Base-by-base conservation (phyloP, 2,113 vertebrate genomes). In the Tachycineta bicolor region DNA sequence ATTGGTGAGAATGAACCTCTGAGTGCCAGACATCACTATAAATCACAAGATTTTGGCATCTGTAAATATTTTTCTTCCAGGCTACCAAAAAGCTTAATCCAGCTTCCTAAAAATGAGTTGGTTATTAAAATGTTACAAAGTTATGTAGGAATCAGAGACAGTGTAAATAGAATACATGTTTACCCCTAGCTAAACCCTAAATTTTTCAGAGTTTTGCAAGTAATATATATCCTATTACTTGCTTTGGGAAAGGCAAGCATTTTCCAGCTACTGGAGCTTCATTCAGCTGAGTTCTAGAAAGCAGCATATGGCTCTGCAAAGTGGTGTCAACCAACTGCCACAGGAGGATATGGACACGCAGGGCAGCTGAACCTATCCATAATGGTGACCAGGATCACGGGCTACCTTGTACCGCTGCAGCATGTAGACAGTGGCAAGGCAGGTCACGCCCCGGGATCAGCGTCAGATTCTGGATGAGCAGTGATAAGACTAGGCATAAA, bases 371-470 rank as follows among this genome's bases (percentile, higher is more conserved):
- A 10, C 11, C 47, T 9, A 9, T 60, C 37, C 26, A 5, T 41
- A 19, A 29, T 26, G 49, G 26, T 47, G 16, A 14, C 12, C 18
- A 23, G 28, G 4, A 22, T 39, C 13, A 26, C 18, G 2, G 0
- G 11, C 6, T 70, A 15, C 15, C 19, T 22, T 0, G 0, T 41
- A 64, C 44, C 2, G 5, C 22, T 41, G 26, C 7, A 3, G 8
- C 19, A 28, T 1, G 0, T 49, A 25, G 23, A 8, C 16, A 37
- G 28, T 15, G 60, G 46, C 1, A 4, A 60, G 17, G 4, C 14
- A 81, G 9, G 5, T 49, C 44, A 46, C 18, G 20, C 6, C 3
- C 10, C 7, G 74, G 25, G 16, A 55, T 58, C 23, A 73, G 11
- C 1, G 1, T 47, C 34, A 64, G 14, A 5, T 49, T 55, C 29